Evolutionary conservation across 92 coral and sea anemone genomes (phyloP).

Genomic region (Epizoanthus rinbou): DNA sequence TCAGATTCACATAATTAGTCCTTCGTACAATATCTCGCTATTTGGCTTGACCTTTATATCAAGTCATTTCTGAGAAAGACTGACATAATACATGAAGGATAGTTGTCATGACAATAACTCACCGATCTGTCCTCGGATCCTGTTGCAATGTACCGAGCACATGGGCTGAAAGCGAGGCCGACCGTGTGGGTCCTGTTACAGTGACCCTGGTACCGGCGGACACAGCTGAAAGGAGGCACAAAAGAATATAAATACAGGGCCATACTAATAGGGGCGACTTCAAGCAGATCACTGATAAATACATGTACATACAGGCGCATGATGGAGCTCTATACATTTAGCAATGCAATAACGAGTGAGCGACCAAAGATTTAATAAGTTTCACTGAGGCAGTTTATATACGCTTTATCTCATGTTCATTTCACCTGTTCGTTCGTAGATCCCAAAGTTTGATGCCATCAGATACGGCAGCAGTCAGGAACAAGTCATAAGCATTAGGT

Average conservation of each 20-base stretch:
- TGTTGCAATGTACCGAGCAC: conserved; percentile 93
- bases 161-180: conserved; percentile 95
- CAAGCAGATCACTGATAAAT: too few species aligned
- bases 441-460: conserved; percentile 99
- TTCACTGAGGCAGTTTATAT: too few species aligned
- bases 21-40: too few species aligned
- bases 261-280: too few species aligned
- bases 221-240: conserved; percentile 58
- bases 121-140: conserved; percentile 99
- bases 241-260: neutral
- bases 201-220: conserved; percentile 96
- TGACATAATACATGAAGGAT: too few species aligned
- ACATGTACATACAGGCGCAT: too few species aligned
- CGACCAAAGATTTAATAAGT: too few species aligned
- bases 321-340: too few species aligned
- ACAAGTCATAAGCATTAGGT: conserved; percentile 85
- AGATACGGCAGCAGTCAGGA: conserved; percentile 87
- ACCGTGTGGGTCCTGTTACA: conserved; percentile 89
- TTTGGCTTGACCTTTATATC: too few species aligned
- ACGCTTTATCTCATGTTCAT: neutral
- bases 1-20: too few species aligned
- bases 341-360: too few species aligned
- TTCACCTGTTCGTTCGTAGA: conserved; percentile 83
- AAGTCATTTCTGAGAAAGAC: too few species aligned
- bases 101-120: conserved; percentile 28